Conservation (phyloP, 1,140 invertebrate genomes). For the Bemisia tabaci region DNA sequence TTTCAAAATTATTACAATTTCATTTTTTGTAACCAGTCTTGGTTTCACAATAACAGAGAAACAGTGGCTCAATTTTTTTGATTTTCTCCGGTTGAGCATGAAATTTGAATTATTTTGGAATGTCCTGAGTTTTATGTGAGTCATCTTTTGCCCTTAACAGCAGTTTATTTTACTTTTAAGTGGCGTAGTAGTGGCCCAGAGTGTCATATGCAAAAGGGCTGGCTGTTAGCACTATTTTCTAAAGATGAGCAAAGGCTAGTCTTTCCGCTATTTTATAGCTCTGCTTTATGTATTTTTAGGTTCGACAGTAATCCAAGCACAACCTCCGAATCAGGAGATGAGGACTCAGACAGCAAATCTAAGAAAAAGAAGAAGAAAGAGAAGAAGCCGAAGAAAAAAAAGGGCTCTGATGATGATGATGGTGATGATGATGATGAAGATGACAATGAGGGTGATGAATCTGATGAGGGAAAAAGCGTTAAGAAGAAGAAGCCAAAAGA, state of each 20-base stretch:
- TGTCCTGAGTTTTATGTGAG: not conserved
- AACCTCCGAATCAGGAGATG: slow-evolving; percentile 40
- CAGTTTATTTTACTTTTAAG: not conserved
- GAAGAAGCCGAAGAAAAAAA: slow-evolving; percentile 35
- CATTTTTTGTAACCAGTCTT: no score
- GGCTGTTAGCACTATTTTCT: not conserved
- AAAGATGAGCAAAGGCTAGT: not conserved
- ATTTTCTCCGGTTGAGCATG: no score
- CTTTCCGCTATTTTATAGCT: not conserved
- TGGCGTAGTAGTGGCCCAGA: not conserved
- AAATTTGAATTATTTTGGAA: no score
- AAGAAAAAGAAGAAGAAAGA: slow-evolving; percentile 37
- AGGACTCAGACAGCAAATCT: slow-evolving; percentile 39
- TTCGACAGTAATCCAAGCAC: slow-evolving; percentile 49
- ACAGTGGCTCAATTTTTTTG: no score
- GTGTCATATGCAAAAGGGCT: not conserved
- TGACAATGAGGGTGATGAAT: not conserved
- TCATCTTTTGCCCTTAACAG: not conserved
- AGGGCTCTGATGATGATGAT: not conserved
- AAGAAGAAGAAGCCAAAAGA: not conserved
- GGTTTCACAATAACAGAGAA: no score
- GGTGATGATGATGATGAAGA: not conserved
- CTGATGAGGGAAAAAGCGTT: no score
- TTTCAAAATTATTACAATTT: no score
- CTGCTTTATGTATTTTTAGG: slow-evolving; percentile 28